These are phyloP conservation scores for Rhabdornis inornatus DNA, from an alignment of 2,113 vertebrate genomes.

Conservation along the genomic window DNA sequence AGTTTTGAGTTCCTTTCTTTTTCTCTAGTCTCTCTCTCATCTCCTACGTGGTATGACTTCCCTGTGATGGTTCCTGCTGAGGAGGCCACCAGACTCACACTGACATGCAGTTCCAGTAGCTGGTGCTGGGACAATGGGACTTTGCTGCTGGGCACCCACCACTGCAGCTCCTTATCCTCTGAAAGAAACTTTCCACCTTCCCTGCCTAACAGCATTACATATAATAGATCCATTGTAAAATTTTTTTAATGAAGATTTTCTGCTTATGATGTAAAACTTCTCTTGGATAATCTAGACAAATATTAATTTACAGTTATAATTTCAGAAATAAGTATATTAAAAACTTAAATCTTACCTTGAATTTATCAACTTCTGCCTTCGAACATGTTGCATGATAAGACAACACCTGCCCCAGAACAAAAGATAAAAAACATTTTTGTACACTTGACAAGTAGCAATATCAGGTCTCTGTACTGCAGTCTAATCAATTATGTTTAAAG, in stretches of 20 bases:
- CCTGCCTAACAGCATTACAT: not conserved
- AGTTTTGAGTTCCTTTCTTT: not conserved
- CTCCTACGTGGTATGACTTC: not conserved
- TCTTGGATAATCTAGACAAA: not conserved
- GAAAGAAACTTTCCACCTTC: not conserved
- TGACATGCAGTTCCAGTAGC: not conserved
- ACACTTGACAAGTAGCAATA: not conserved
- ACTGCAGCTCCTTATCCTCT: not conserved
- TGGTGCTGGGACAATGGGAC: not conserved
- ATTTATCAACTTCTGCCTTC: conserved; percentile 98
- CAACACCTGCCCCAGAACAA: conserved; percentile 84
- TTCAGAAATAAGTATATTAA: not conserved
- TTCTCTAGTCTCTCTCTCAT: not conserved
- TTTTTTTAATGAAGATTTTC: not conserved
- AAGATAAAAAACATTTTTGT: not conserved
- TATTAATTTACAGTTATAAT: not conserved
- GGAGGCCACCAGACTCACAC: not conserved
- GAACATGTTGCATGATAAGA: conserved; percentile 98
- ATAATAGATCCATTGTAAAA: not conserved
- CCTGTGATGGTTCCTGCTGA: not conserved
- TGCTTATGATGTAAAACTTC: not conserved
- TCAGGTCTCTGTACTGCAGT: not conserved
- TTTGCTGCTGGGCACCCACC: not conserved
- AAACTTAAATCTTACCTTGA: conserved; percentile 85
- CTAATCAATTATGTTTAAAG: conserved; percentile 19